Evolutionary conservation across 2,888 invertebrate species (phyloP), one percentile per base, ranked within the genome.

Genomic region (Heliconius aoede): DNA sequence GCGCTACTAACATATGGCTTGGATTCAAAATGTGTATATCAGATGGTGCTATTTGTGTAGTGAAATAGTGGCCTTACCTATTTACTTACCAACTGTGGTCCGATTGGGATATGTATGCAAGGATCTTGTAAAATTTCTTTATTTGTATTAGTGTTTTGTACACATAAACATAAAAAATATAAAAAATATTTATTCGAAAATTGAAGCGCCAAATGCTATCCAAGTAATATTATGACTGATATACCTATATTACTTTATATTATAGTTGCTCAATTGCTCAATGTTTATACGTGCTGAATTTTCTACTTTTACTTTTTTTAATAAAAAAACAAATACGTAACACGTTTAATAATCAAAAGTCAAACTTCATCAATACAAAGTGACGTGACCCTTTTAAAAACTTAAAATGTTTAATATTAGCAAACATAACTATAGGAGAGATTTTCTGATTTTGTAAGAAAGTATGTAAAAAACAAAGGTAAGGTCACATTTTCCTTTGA

Each of bases 31-130:
- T 55, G 24, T n/a, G 24, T 65, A 72, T 72, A 60, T 72, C 61
- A 72, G 58, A 72, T 72, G 72, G 72, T 72, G 72, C 72, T 72
- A 72, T 72, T 61, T 36, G 36, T 72, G 11, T 72, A 72, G 61
- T 36, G 72, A 72, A 60, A 32, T 61, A 36, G 72, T 72, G 72
- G 40, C 60, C 36, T 60, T 0, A 61, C 24, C 60, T 60, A 18
- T 1, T 26, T n/a, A n/a, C n/a, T n/a, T n/a, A n/a, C n/a, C n/a
- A n/a, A n/a, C 55, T 55, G n/a, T 55, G 55, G 9, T n/a, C n/a
- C 3, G 1, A n/a, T 55, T 55, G 55, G n/a, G 55, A 55, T 18
- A 46, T 46, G 46, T 46, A 18, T 46, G 46, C 46, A n/a, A n/a
- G n/a, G n/a, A n/a, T n/a, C n/a, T n/a, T n/a, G n/a, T n/a, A n/a